Evolutionary conservation across 2,797 vertebrate species (phyloP).

Genomic region (Steatocranus sp.): DNA sequence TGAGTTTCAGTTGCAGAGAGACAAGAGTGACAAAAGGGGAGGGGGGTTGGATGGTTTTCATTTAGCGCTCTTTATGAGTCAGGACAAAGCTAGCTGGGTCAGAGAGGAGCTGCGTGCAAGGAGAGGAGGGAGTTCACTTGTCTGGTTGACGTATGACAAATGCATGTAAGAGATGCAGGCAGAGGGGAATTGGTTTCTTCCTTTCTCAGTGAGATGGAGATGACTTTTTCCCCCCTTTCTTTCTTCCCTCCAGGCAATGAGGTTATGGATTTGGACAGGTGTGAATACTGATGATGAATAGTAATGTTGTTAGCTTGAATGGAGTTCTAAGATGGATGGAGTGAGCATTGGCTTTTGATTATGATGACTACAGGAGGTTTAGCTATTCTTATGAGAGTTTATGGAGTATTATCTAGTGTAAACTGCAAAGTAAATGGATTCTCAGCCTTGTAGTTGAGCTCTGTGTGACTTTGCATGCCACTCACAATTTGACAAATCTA

Average conservation of each 20-base stretch:
- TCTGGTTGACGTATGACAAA: slow-evolving; percentile 67
- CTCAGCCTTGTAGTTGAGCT: background rate
- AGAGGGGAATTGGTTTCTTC: slow-evolving; percentile 57
- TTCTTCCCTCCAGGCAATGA: slow-evolving; percentile 31
- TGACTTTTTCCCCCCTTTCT: background rate
- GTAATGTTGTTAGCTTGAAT: slow-evolving; percentile 43
- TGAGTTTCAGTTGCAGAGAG: slow-evolving; percentile 53
- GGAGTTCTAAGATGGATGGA: slow-evolving; percentile 38
- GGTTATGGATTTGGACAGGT: slow-evolving; percentile 60
- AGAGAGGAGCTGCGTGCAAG: slow-evolving; percentile 39
- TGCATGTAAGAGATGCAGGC: slow-evolving; percentile 32
- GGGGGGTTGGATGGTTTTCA: slow-evolving; percentile 44
- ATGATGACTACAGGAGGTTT: slow-evolving; percentile 8
- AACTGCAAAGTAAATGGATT: slow-evolving; percentile 38
- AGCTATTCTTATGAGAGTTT: background rate
- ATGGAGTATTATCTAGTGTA: slow-evolving; percentile 10
- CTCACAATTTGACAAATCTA: background rate
- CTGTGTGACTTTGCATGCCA: background rate
- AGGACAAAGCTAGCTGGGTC: slow-evolving; percentile 45
- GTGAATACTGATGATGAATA: slow-evolving; percentile 65
- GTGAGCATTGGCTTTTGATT: slow-evolving; percentile 26
- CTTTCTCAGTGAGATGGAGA: slow-evolving; percentile 8
- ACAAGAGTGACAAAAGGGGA: slow-evolving; percentile 6
- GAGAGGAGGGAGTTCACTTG: slow-evolving; percentile 55
- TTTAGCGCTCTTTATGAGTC: slow-evolving; percentile 65